phyloP scores from a whole-genome alignment of 2,113 vertebrate genomes.

The Strix aluco region DNA sequence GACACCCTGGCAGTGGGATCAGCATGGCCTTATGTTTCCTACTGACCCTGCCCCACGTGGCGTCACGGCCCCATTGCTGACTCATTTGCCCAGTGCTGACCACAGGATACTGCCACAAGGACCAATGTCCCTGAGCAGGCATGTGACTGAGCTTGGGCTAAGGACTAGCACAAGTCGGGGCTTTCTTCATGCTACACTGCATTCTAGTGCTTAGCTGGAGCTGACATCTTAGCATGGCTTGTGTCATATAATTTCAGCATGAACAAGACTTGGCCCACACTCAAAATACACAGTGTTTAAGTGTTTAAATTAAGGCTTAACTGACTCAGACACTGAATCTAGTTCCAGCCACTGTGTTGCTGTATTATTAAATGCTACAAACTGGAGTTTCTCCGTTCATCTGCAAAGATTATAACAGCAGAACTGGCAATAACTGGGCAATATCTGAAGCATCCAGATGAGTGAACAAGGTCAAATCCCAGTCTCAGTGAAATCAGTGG shows the following conservation, averaged over 20 bases:
- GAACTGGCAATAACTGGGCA: background rate
- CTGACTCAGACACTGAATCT: background rate
- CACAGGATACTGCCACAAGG: background rate
- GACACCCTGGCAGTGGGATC: background rate
- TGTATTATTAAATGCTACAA: background rate
- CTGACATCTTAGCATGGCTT: background rate
- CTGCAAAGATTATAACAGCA: background rate
- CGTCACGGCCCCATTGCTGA: fast-evolving
- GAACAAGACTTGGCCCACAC: conserved; percentile 9
- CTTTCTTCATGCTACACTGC: background rate
- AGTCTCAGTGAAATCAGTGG: background rate
- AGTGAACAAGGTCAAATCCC: background rate
- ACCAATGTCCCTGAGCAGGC: background rate
- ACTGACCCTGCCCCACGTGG: background rate
- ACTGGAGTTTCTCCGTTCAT: background rate
- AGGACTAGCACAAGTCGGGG: background rate
- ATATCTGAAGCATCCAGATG: background rate
- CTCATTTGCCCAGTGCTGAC: background rate
- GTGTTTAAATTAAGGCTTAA: conserved; percentile 47
- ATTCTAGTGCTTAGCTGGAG: background rate
- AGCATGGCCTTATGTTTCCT: fast-evolving
- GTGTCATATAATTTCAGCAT: background rate
- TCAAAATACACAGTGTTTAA: conserved; percentile 41
- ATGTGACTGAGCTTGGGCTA: background rate
- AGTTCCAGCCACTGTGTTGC: conserved; percentile 1